Percentiles rank a stretch among this genome's conserved stretches.
phyloP scores from a whole-genome alignment of 2,888 invertebrate species.

The Coleophora flavipennella region DNA sequence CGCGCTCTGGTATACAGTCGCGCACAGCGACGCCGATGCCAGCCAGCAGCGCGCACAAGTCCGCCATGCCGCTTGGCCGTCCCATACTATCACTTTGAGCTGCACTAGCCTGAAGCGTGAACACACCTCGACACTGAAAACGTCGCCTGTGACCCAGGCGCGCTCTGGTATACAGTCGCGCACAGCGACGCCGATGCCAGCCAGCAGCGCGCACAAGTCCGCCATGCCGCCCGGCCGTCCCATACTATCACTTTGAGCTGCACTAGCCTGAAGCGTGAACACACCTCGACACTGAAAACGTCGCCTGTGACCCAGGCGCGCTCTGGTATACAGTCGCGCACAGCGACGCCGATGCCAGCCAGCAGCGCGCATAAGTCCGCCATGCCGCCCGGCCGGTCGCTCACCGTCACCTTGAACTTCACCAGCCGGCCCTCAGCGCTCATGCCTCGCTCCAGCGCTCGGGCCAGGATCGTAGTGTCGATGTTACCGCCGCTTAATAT shows the following conservation, averaged over 20 bases:
- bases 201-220: conserved; percentile 82
- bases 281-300: conserved; percentile 76
- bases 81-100: conserved; percentile 77
- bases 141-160: conserved; percentile 92
- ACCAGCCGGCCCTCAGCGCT: conserved; percentile 87
- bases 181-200: conserved; percentile 85
- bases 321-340: conserved; percentile 96
- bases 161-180: conserved; percentile 96
- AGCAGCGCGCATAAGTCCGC: conserved; percentile 84
- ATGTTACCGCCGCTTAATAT: conserved; percentile 91
- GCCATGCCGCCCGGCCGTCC: conserved; percentile 91
- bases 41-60: conserved; percentile 81
- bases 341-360: conserved; percentile 82
- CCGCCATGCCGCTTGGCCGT: conserved; percentile 91
- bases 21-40: conserved; percentile 88
- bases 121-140: conserved; percentile 73
- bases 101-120: background rate
- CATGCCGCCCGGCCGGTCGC: conserved; percentile 90
- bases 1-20: conserved; percentile 94
- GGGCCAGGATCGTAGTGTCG: conserved; percentile 88
- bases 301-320: conserved; percentile 94
- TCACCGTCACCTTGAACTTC: conserved; percentile 75
- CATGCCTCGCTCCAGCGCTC: conserved; percentile 90
- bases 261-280: background rate
- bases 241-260: conserved; percentile 74